A percentile compares a stretch with the other conserved stretches of the same genome.
phyloP scores from a whole-genome alignment of 2,113 vertebrate species.

The Puffinus mauretanicus region DNA sequence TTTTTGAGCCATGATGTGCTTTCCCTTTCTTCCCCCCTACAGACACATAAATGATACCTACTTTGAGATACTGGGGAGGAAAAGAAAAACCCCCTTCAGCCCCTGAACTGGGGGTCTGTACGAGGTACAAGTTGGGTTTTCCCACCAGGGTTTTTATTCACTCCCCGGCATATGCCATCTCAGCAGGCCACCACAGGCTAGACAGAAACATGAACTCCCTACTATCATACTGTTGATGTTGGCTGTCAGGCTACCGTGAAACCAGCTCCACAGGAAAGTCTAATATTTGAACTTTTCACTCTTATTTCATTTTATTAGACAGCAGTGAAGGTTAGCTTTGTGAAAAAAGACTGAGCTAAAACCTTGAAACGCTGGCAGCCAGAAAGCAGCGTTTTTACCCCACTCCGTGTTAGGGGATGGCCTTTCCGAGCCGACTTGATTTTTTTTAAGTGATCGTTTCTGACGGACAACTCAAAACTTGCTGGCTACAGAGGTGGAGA shows the following conservation, averaged over 20 bases:
- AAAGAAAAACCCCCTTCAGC: neutral
- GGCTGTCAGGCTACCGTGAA: constrained; percentile 61
- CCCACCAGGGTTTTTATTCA: constrained; percentile 6
- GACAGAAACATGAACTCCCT: constrained; percentile 73
- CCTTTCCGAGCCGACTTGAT: neutral
- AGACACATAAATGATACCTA: neutral
- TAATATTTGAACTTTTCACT: constrained; percentile 85
- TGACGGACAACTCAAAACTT: neutral
- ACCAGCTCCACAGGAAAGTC: constrained; percentile 74
- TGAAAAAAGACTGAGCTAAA: constrained; percentile 34
- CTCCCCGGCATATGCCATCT: constrained; percentile 57
- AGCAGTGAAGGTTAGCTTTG: constrained; percentile 65
- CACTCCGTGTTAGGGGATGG: neutral
- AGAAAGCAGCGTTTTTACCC: neutral
- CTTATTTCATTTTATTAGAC: constrained; percentile 67
- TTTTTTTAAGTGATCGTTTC: neutral
- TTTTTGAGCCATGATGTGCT: neutral
- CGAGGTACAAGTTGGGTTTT: neutral
- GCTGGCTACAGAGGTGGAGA: neutral
- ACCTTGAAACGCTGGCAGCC: neutral
- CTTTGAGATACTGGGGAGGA: neutral
- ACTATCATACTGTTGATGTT: constrained; percentile 70
- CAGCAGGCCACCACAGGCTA: constrained; percentile 73
- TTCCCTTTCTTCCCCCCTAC: neutral
- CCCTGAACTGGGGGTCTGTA: neutral